A percentile compares a stretch with the other conserved stretches of the same genome.
These are phyloP conservation scores for Sphaerophoria taeniata DNA, from an alignment of 2,888 invertebrate species.

Conservation along the genomic window DNA sequence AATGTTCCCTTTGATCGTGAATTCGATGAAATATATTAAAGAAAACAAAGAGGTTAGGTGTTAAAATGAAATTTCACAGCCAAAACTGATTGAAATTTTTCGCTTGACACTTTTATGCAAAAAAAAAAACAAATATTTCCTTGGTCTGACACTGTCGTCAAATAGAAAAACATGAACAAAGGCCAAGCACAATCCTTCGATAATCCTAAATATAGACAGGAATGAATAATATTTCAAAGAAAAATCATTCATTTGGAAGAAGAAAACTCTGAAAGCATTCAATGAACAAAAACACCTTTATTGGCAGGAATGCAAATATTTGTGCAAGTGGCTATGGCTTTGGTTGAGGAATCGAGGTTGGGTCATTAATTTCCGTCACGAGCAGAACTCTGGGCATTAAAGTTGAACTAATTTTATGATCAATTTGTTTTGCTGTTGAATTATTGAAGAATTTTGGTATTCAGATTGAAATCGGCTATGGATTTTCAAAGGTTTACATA, in stretches of 20 bases:
- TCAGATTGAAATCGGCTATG: too few species aligned
- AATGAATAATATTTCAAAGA: neutral
- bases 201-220: constrained; percentile 13
- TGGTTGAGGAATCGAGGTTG: neutral
- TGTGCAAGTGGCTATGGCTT: constrained; percentile 40
- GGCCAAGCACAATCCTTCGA: neutral
- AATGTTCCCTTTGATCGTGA: constrained; percentile 19
- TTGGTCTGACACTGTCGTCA: neutral
- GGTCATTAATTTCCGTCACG: constrained; percentile 38
- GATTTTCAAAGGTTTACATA: too few species aligned
- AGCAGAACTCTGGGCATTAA: neutral
- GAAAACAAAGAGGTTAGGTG: neutral
- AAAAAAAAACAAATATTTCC: neutral
- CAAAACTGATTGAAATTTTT: constrained; percentile 9
- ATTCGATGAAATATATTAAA: neutral
- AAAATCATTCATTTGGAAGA: constrained; percentile 15
- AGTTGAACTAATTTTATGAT: neutral
- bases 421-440: neutral
- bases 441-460: neutral
- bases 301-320: constrained; percentile 62
- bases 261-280: constrained; percentile 16
- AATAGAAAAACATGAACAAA: neutral
- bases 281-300: constrained; percentile 49
- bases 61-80: constrained; percentile 10
- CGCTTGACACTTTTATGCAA: too few species aligned